Evolutionary conservation across 2,888 invertebrate species (phyloP).

Genomic region (Alentia gelatinosa): DNA sequence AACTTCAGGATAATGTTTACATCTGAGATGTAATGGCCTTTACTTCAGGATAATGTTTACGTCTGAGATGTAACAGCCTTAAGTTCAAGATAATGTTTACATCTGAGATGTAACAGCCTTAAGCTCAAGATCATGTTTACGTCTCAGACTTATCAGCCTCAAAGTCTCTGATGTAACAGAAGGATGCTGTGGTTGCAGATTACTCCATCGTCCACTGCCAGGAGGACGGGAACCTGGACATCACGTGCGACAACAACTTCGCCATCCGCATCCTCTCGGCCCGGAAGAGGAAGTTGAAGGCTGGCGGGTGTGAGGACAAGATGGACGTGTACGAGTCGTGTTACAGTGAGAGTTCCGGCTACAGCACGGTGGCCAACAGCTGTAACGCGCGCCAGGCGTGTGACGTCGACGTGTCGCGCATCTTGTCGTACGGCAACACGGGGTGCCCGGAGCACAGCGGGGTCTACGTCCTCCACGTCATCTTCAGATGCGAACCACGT

Average conservation of each 20-base stretch:
- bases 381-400: neutral
- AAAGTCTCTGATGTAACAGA: too few relatives aligned
- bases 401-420: neutral
- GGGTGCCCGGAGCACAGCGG: neutral
- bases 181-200: too few relatives aligned
- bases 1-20: too few relatives aligned
- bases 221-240: neutral
- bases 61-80: too few relatives aligned
- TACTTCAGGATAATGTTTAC: too few relatives aligned
- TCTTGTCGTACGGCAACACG: neutral
- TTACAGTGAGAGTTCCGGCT: constrained; percentile 21
- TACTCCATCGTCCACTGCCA: constrained; percentile 14
- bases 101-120: too few relatives aligned
- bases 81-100: too few relatives aligned
- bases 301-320: neutral
- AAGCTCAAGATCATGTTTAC: too few relatives aligned
- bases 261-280: neutral
- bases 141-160: too few relatives aligned
- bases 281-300: neutral
- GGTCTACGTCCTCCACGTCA: neutral
- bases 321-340: neutral
- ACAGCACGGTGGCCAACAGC: neutral
- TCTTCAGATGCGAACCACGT: constrained; percentile 47
- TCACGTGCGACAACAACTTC: neutral
- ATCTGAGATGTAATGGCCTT: too few relatives aligned